phyloP scores from a whole-genome alignment of 2,888 invertebrate genomes.

The Cataglyphis livida region DNA sequence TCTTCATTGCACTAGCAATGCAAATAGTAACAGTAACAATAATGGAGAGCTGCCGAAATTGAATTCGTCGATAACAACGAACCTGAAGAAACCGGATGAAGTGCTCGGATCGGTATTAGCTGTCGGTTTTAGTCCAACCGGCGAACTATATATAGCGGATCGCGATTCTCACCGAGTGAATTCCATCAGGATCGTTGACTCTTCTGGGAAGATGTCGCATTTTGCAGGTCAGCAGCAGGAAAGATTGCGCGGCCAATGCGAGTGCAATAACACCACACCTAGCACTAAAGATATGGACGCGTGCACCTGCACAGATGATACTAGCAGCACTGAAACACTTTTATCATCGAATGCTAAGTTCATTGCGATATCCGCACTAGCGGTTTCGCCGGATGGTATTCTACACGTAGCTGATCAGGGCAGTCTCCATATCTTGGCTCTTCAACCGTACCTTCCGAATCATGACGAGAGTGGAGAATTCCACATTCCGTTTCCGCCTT shows the following conservation, averaged over 20 bases:
- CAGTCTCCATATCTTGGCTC: slow-evolving; percentile 93
- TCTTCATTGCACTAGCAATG: slow-evolving; percentile 92
- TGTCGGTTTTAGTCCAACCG: slow-evolving; percentile 96
- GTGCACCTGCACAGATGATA: slow-evolving; percentile 88
- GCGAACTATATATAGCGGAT: slow-evolving; percentile 97
- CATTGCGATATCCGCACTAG: slow-evolving; percentile 94
- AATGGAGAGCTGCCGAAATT: slow-evolving; percentile 70
- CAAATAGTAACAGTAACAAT: slow-evolving; percentile 78
- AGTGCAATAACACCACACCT: slow-evolving; percentile 81
- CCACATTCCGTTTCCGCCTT: slow-evolving; percentile 96
- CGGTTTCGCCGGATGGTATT: slow-evolving; percentile 98
- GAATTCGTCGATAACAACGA: slow-evolving; percentile 85
- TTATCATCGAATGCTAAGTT: slow-evolving; percentile 96
- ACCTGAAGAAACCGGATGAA: slow-evolving; percentile 88
- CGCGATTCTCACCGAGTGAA: slow-evolving; percentile 95
- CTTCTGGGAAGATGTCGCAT: slow-evolving; percentile 95
- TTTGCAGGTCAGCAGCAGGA: slow-evolving; percentile 96
- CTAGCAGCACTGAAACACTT: slow-evolving; percentile 93
- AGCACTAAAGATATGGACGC: slow-evolving; percentile 84
- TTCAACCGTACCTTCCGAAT: slow-evolving; percentile 94
- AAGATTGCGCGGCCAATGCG: slow-evolving; percentile 77
- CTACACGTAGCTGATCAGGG: slow-evolving; percentile 98
- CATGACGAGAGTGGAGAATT: slow-evolving; percentile 96
- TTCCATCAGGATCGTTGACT: slow-evolving; percentile 94
- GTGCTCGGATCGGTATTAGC: slow-evolving; percentile 95